Conservation (phyloP, 2,888 invertebrate species). For the Dinocampus coccinellae region DNA sequence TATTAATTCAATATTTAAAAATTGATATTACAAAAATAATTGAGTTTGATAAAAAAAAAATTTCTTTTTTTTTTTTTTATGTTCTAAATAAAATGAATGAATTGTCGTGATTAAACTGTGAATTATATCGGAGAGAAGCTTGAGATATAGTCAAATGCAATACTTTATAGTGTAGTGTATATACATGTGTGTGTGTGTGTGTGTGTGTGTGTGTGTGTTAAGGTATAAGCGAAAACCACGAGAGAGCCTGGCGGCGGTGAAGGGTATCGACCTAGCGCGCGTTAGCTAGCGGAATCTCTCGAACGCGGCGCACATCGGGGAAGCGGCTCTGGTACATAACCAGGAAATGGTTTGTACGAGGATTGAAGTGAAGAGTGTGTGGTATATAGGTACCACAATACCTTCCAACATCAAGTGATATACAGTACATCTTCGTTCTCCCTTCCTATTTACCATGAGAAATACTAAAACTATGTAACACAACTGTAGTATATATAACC, state of each 20-base stretch:
- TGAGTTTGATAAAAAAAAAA: too few species aligned
- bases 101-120: too few species aligned
- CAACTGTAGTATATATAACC: too few species aligned
- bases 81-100: too few species aligned
- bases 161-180: too few species aligned
- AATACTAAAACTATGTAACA: constrained; percentile 9
- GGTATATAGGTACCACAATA: constrained; percentile 20
- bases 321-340: constrained; percentile 38
- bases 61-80: too few species aligned
- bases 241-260: constrained; percentile 19
- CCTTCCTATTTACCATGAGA: background rate
- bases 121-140: too few species aligned
- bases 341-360: constrained; percentile 40
- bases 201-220: too few species aligned
- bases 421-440: constrained; percentile 4
- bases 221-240: constrained; percentile 33
- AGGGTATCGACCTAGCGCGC: constrained; percentile 40
- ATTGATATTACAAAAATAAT: too few species aligned
- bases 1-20: too few species aligned
- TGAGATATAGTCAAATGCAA: background rate
- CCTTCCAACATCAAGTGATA: constrained; percentile 17
- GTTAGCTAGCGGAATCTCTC: constrained; percentile 42
- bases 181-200: constrained; percentile 22
- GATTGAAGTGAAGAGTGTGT: background rate
- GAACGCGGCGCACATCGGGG: constrained; percentile 30